phyloP scores from a whole-genome alignment of 2,888 invertebrate species.

The Plutella xylostella region DNA sequence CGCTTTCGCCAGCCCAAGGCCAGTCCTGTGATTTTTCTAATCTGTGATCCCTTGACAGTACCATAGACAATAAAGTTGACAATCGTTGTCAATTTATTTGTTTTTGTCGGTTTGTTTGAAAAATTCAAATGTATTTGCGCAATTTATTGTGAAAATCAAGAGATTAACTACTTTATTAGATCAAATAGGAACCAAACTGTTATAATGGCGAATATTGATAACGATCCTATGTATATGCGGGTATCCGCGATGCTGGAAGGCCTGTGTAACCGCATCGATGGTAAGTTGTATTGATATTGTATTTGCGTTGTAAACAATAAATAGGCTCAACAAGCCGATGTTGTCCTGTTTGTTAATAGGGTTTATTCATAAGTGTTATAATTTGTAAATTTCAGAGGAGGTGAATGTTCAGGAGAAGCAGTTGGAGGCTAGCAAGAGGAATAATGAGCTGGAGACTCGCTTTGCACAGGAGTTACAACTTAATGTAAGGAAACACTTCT shows the following conservation, averaged over 20 bases:
- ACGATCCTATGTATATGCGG: not conserved
- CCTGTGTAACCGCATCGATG: slow-evolving; percentile 1
- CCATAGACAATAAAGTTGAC: not conserved
- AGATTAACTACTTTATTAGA: not conserved
- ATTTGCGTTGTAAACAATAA: too few species aligned
- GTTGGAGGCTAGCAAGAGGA: slow-evolving; percentile 4
- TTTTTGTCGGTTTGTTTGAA: not conserved
- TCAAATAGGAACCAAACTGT: too few species aligned
- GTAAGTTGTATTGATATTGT: too few species aligned
- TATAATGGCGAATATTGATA: not conserved
- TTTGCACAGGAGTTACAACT: slow-evolving; percentile 5
- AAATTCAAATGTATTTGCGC: too few species aligned
- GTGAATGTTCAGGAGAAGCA: not conserved
- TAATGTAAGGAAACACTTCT: not conserved
- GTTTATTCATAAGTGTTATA: too few species aligned
- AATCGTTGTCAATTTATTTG: not conserved
- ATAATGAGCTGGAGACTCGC: slow-evolving; percentile 7
- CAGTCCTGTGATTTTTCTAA: not conserved
- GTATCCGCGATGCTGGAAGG: not conserved
- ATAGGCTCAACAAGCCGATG: too few species aligned
- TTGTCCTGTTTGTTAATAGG: too few species aligned
- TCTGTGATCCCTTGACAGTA: not conserved
- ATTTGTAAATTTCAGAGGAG: slow-evolving; percentile 5
- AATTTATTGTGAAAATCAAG: not conserved
- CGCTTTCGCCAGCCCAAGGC: not conserved